These are phyloP conservation scores for Gallinago media DNA, from an alignment of 2,113 vertebrate species.

Conservation along the genomic window DNA sequence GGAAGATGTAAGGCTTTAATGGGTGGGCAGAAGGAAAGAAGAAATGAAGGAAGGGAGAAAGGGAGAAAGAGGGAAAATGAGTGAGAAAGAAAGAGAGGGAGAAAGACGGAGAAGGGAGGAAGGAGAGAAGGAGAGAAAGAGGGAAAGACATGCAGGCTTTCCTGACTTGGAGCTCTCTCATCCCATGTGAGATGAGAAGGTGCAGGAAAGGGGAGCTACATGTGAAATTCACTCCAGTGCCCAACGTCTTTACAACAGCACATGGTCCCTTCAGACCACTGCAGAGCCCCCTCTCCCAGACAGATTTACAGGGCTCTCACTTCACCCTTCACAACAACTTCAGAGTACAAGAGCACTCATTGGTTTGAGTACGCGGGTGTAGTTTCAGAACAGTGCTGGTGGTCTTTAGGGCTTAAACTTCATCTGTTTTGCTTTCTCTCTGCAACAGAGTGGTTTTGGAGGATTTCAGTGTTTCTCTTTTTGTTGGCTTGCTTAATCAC, in stretches of 20 bases:
- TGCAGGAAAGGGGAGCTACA: neutral
- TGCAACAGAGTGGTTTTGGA: neutral
- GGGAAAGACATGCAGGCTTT: neutral
- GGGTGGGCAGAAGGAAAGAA: neutral
- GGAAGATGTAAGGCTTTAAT: neutral
- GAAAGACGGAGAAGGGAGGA: rapidly evolving
- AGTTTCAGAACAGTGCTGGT: neutral
- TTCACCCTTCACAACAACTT: neutral
- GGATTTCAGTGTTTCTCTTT: neutral
- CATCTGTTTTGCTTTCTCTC: neutral
- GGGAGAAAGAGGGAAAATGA: too few relatives aligned
- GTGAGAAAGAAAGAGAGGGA: too few relatives aligned
- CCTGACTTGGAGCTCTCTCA: neutral
- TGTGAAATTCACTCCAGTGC: neutral
- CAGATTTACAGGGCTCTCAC: neutral
- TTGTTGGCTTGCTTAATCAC: neutral
- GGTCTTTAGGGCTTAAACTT: neutral
- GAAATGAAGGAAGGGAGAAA: neutral
- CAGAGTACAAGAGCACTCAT: neutral
- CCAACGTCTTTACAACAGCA: neutral
- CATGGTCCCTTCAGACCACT: neutral
- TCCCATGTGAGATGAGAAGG: neutral
- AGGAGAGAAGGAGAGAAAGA: neutral
- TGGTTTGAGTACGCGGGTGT: neutral
- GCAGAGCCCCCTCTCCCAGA: neutral